Evolutionary conservation across 2,888 invertebrate genomes (phyloP).

Genomic region (Sphinx pinastri): DNA sequence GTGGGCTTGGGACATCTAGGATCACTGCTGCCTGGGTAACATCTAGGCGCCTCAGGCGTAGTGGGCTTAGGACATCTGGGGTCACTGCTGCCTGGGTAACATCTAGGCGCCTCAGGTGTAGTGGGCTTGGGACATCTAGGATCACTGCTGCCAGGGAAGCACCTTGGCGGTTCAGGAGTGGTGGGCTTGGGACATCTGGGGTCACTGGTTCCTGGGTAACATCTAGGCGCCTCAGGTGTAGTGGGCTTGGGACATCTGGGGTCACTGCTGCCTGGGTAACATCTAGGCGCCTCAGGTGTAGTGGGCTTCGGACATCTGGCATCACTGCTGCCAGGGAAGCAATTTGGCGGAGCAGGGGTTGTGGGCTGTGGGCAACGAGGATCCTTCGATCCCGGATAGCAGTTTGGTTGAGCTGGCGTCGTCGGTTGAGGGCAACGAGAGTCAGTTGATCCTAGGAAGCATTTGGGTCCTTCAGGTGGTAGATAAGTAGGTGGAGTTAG

Average conservation of each 20-base stretch:
- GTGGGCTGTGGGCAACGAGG: conserved; percentile 51
- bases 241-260: conserved; percentile 44
- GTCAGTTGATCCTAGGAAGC: conserved; percentile 59
- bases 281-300: conserved; percentile 42
- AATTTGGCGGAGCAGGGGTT: conserved; percentile 43
- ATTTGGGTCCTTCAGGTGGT: conserved; percentile 45
- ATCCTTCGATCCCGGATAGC: conserved; percentile 45
- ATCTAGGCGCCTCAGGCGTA: conserved; percentile 35
- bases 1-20: conserved; percentile 39
- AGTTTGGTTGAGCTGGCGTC: conserved; percentile 45
- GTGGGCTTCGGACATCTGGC: conserved; percentile 29
- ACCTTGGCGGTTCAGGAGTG: conserved; percentile 42
- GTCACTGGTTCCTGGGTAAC: conserved; percentile 55
- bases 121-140: conserved; percentile 52
- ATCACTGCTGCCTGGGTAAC: conserved; percentile 40
- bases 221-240: conserved; percentile 39
- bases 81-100: conserved; percentile 58
- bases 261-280: conserved; percentile 57
- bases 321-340: conserved; percentile 35
- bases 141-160: conserved; percentile 57
- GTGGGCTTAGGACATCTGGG: conserved; percentile 59
- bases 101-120: conserved; percentile 44
- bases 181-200: conserved; percentile 51
- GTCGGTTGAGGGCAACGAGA: conserved; percentile 52
- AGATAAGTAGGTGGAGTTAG: conserved; percentile 44